Conservation (phyloP, 2,113 vertebrate species). For the Ochotona princeps region DNA sequence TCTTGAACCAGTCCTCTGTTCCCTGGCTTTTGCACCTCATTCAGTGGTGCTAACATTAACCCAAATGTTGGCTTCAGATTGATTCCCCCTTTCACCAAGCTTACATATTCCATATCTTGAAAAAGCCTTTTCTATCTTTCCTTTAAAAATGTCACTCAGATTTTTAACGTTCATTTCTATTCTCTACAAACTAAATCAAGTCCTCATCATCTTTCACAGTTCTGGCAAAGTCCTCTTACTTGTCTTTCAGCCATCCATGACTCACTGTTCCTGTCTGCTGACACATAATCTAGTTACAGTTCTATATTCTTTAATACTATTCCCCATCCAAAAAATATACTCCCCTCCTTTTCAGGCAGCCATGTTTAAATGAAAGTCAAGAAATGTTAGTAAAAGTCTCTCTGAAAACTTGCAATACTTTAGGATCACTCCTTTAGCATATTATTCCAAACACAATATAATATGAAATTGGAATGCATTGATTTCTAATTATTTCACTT, state of each 20-base stretch:
- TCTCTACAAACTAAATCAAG: neutral
- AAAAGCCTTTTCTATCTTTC: neutral
- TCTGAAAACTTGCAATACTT: neutral
- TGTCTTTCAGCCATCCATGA: neutral
- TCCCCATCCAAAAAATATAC: neutral
- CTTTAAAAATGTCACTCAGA: neutral
- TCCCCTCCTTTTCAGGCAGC: no score
- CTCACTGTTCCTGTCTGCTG: neutral
- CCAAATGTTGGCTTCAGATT: neutral
- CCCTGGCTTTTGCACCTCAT: neutral
- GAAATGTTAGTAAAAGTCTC: neutral
- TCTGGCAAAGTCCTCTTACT: neutral
- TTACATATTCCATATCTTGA: neutral
- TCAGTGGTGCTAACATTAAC: neutral
- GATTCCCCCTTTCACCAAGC: neutral
- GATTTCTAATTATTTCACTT: slow-evolving; percentile 44
- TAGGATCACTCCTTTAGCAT: neutral
- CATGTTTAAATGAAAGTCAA: neutral
- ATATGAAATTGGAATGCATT: neutral
- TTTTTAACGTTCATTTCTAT: neutral
- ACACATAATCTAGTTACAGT: accelerated
- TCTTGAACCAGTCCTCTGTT: neutral
- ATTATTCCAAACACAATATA: neutral
- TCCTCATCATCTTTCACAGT: no score
- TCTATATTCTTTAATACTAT: neutral